Base-by-base conservation (phyloP, 2,797 vertebrate species). In the Jordanella pulchra region DNA sequence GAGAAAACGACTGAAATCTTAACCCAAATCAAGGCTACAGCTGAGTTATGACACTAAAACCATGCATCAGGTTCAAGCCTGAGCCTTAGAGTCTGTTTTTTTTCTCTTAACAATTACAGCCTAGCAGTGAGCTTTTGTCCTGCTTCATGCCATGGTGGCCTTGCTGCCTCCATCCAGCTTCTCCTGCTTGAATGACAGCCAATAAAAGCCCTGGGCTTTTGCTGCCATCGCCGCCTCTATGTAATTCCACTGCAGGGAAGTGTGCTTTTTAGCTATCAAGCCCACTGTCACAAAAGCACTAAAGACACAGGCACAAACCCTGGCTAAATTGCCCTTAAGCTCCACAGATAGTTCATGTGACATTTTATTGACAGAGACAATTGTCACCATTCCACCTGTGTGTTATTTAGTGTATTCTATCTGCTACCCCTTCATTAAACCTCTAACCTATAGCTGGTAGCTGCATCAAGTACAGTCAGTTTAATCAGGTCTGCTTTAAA, bases 401-500 rank as follows among this genome's bases (percentile, higher is more conserved):
- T 79, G 82, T 78, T 86, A 77, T 87, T 84, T 87, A 85, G 89
- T 78, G 73, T 72, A 69, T 79, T 83, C 86, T 80, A 85, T 85
- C 84, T 82, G 85, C 72, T 73, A 72, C 73, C 65, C 71, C 65
- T 69, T 72, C 65, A 50, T 72, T 39, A 70, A 61, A 56, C 69
- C 75, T 74, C 71, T 50, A 69, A 70, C 75, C 84, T 73, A 84
- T 80, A 67, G 66, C 73, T 77, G 67, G 44, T 39, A 73, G 78
- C 77, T 83, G 85, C 82, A 79, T 89, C 81, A 81, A 82, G 81
- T 82, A 75, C 84, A 86, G 78, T 72, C 78, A 76, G 83, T 75
- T 88, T 90, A 92, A 94, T 95, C 93, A 94, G 77, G 88, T 82
- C 89, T 70, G 86, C 92, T 92, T 94, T 95, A 93, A 95, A 91